These are phyloP conservation scores for Parauchenoglanis ngamensis DNA, from an alignment of 2,797 vertebrate species.

Conservation along the genomic window DNA sequence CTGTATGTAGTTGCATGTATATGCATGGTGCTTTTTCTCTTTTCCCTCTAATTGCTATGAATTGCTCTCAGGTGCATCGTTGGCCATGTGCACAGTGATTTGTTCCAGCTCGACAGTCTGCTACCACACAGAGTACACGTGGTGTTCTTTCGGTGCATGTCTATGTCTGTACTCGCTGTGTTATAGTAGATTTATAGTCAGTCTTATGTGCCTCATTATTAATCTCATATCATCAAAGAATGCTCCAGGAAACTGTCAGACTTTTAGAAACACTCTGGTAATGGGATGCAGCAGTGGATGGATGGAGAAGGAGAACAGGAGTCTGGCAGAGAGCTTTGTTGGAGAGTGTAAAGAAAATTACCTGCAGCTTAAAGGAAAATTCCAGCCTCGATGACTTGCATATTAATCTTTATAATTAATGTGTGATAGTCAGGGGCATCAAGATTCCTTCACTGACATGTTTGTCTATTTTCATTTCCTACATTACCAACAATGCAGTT, in stretches of 20 bases:
- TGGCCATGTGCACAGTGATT: constrained; percentile 21
- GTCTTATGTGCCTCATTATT: not conserved
- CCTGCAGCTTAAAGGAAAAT: not conserved
- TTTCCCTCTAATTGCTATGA: constrained; percentile 26
- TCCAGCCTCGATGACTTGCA: not conserved
- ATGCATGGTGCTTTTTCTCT: constrained; percentile 13
- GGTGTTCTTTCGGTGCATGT: not conserved
- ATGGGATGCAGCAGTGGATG: not conserved
- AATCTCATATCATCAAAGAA: not conserved
- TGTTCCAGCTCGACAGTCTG: constrained; percentile 12
- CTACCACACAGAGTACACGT: not conserved
- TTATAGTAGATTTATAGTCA: constrained; percentile 11
- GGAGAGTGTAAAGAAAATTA: constrained; percentile 8
- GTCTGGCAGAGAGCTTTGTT: not conserved
- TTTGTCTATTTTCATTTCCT: not conserved
- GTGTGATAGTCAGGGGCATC: not conserved
- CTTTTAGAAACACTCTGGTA: constrained; percentile 14
- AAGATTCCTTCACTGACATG: not conserved
- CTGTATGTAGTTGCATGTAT: not conserved
- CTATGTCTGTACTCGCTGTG: not conserved
- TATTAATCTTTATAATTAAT: not conserved
- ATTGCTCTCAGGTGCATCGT: constrained; percentile 30
- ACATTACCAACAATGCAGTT: not conserved
- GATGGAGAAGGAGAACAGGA: not conserved
- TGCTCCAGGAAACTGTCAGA: not conserved